Evolutionary conservation across 1,140 invertebrate genomes (phyloP), one percentile per base, ranked within the genome.

Genomic region (Trichonephila clavata): DNA sequence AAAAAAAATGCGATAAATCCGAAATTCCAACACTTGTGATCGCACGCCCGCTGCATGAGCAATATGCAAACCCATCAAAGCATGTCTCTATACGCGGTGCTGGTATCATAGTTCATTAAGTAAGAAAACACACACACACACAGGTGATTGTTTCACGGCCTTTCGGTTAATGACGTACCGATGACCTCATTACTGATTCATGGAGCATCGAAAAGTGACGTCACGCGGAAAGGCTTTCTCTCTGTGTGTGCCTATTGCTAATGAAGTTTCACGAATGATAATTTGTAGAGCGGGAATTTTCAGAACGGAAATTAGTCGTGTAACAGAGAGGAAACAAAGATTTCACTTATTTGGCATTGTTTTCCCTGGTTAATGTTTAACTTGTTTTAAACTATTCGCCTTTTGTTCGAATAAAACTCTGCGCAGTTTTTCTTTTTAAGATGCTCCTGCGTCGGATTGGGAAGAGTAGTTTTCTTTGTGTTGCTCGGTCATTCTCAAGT

Each of bases 131-230:
- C n/a, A n/a, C n/a, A n/a, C n/a, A n/a, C n/a, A n/a, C n/a, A n/a
- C 71, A 77, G 68, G 32, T 77, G 71, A 77, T 77, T 77, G 71
- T 77, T 77, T 77, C 71, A 16, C 24, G 71, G 71, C 50, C 50
- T 84, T 43, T 84, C n/a, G 24, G 83, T 84, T 84, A 84, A 84
- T 84, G 83, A 84, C 83, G 50, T 84, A 60, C 32, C 21, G 57
- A 84, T 84, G 83, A 84, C 83, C 83, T 60, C 83, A 84, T 84
- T 84, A 84, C 83, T 57, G 50, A 84, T 84, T 57, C 83, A 84
- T 20, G 81, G 81, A 32, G 83, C 83, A 84, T 84, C 83, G 83
- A 21, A 84, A 84, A 60, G 83, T 84, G 83, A 84, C 83, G 83
- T 84, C 83, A 84, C 50, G 39, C 80, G 39, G 21, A 32, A n/a